A percentile compares a stretch with the other conserved stretches of the same genome.
Evolutionary conservation across 2,113 vertebrate genomes (phyloP).

Genomic region (Gallinago media): DNA sequence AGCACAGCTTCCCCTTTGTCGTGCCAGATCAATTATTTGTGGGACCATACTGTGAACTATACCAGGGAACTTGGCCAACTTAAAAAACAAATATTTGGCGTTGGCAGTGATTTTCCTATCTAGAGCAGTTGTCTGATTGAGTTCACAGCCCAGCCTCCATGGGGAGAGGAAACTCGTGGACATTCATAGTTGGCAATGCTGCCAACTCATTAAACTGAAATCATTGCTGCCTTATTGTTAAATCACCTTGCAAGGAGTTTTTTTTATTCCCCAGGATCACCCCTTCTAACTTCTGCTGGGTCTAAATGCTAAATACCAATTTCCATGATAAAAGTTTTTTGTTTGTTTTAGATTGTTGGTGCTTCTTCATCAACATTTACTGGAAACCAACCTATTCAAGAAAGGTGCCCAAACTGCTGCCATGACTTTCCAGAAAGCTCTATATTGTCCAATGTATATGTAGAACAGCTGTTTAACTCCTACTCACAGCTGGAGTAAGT

Average conservation of each 20-base stretch:
- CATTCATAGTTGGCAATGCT: background rate
- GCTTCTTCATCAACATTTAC: background rate
- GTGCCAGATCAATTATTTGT: constrained; percentile 56
- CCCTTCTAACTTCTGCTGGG: background rate
- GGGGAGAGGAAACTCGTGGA: constrained; percentile 37
- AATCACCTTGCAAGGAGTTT: constrained; percentile 5
- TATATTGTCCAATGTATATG: background rate
- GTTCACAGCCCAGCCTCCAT: constrained; percentile 45
- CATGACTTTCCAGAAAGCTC: background rate
- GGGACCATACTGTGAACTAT: background rate
- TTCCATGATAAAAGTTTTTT: background rate
- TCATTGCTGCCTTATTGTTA: constrained; percentile 16
- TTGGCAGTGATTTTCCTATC: constrained; percentile 31
- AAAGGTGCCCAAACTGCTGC: background rate
- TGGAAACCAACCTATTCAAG: background rate
- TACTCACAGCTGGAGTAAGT: background rate
- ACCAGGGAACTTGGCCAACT: constrained; percentile 34
- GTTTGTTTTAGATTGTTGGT: background rate
- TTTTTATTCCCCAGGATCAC: background rate
- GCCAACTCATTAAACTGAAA: constrained; percentile 15
- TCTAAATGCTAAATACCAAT: background rate
- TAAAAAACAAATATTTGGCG: constrained; percentile 49
- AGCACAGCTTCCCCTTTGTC: background rate
- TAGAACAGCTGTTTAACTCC: background rate
- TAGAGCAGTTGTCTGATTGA: background rate